Conservation (phyloP, 2,797 vertebrate species). For the Echiichthys vipera region DNA sequence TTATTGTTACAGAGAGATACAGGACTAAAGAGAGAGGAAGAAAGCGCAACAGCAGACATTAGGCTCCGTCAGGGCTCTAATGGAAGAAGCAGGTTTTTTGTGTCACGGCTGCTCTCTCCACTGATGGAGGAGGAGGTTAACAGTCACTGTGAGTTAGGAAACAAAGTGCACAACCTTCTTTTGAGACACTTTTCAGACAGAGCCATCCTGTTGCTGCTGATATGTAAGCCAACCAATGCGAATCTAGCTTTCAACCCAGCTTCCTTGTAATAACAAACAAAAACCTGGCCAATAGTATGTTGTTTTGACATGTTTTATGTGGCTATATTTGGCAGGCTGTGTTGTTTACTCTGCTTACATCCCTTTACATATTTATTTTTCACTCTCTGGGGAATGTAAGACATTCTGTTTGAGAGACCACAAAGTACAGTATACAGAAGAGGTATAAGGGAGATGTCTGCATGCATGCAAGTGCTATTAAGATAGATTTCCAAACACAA, state of each 20-base stretch:
- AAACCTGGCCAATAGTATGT: neutral
- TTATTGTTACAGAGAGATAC: constrained; percentile 44
- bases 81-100: constrained; percentile 76
- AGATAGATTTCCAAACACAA: constrained; percentile 23
- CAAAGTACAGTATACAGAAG: constrained; percentile 30
- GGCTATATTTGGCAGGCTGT: constrained; percentile 17
- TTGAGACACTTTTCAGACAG: constrained; percentile 45
- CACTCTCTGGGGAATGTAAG: constrained; percentile 27
- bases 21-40: constrained; percentile 39
- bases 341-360: constrained; percentile 34
- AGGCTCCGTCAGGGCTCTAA: constrained; percentile 72
- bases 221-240: constrained; percentile 45
- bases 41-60: constrained; percentile 54
- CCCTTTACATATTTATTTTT: constrained; percentile 7
- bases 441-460: constrained; percentile 20
- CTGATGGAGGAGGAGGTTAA: constrained; percentile 77
- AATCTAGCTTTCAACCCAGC: constrained; percentile 32
- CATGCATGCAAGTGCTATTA: constrained; percentile 2
- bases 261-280: constrained; percentile 24
- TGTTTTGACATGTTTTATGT: constrained; percentile 29
- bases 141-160: constrained; percentile 59
- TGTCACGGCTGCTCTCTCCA: constrained; percentile 72
- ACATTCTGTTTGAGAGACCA: constrained; percentile 32
- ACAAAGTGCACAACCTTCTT: constrained; percentile 50
- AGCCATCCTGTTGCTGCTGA: constrained; percentile 39